Base-by-base conservation (phyloP, 2,797 vertebrate species). In the Monodelphis domestica region DNA sequence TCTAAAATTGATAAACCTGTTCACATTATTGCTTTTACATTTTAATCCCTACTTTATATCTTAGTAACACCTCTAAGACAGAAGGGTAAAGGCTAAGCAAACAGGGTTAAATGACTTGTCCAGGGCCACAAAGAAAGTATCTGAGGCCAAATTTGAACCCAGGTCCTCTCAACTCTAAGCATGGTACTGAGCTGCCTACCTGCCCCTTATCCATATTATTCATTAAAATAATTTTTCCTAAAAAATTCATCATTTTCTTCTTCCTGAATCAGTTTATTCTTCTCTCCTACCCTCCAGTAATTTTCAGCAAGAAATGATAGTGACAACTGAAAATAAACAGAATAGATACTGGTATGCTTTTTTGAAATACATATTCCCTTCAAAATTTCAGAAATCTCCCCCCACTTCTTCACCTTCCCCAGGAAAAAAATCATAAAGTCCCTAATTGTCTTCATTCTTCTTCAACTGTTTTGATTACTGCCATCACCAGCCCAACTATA, bases 191-290 rank as follows among this genome's bases (percentile, higher is more conserved):
- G n/a, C n/a, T n/a, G n/a, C n/a, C n/a, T n/a, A n/a, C n/a, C n/a
- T n/a, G n/a, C n/a, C n/a, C n/a, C n/a, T n/a, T n/a, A n/a, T n/a
- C n/a, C n/a, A n/a, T n/a, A n/a, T n/a, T n/a, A 97, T 93, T 93
- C 84, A 93, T 87, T 88, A 90, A 10, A 28, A n/a, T 21, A 91
- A 91, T 94, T 96, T 95, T 93, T 91, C 93, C 88, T 89, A 91
- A 96, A 88, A 93, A 14, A 45, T 88, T 91, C 59, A 94, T 89
- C 50, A 9, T 54, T 54, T 51, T 90, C 91, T 93, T 88, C 55
- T 88, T 53, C 87, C 53, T 90, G n/a, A 50, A 93, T 56, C 50
- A 17, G 38, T 52, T 51, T 89, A 89, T 93, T 90, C 59, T 89
- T 54, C 57, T 52, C 91, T 51, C 11, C 51, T 45, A 88, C 63